Percentiles rank a stretch among this genome's conserved stretches.
These are phyloP conservation scores for Gymnothorax javanicus DNA, from an alignment of 2,797 vertebrate species.

Conservation along the genomic window DNA sequence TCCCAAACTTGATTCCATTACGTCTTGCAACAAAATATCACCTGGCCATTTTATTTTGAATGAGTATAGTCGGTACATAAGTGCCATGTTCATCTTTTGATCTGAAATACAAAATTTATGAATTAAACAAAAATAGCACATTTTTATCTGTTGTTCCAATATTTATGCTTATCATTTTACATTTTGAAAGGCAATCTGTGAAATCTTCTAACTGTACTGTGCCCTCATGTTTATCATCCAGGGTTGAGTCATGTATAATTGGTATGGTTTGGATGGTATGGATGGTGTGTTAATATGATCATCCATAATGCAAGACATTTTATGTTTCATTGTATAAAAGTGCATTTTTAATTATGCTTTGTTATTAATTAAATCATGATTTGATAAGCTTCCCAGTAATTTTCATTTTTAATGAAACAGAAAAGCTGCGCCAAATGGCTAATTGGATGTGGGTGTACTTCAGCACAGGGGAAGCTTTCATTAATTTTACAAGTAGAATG, in stretches of 20 bases:
- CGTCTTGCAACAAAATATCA: too few relatives aligned
- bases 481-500: neutral
- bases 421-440: constrained; percentile 23
- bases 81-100: too few relatives aligned
- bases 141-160: too few relatives aligned
- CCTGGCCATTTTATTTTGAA: too few relatives aligned
- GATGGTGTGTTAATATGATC: neutral
- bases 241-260: neutral
- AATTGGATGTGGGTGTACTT: neutral
- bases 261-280: neutral
- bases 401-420: constrained; percentile 34
- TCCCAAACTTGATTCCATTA: too few relatives aligned
- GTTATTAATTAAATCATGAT: constrained; percentile 32
- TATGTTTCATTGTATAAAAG: neutral
- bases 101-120: too few relatives aligned
- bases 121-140: too few relatives aligned
- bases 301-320: neutral
- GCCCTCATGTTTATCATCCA: neutral
- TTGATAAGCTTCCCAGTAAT: constrained; percentile 34
- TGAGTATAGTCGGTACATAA: too few relatives aligned
- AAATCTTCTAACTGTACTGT: neutral
- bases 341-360: constrained; percentile 38
- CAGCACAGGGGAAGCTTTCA: neutral
- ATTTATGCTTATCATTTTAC: too few relatives aligned
- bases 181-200: neutral